phyloP scores from a whole-genome alignment of 1,140 invertebrate genomes.

The Drosophila punjabiensis region DNA sequence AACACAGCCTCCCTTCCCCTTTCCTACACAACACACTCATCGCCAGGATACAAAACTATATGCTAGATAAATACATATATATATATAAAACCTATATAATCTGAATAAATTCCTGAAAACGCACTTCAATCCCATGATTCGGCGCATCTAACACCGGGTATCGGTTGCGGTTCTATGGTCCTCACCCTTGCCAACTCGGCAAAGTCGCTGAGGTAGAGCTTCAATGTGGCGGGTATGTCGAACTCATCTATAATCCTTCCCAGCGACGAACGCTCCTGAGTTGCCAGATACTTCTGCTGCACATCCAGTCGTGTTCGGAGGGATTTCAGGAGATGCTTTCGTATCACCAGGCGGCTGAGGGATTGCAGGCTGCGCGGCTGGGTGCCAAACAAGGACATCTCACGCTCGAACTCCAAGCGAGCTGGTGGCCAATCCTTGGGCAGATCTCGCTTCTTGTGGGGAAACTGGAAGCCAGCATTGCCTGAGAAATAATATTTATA shows the following conservation, averaged over 20 bases:
- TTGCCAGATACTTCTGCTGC: conserved; percentile 58
- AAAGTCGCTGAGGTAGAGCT: conserved; percentile 71
- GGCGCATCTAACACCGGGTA: conserved; percentile 17
- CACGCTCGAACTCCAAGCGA: conserved; percentile 49
- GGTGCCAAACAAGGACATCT: conserved; percentile 35
- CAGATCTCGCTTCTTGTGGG: conserved; percentile 25
- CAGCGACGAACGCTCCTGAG: conserved; percentile 61
- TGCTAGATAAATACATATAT: conserved; percentile 33
- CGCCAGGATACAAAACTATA: conserved; percentile 52
- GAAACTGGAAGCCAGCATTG: conserved; percentile 70
- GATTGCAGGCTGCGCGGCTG: conserved; percentile 65
- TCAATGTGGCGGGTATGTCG: conserved; percentile 61
- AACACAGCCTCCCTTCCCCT: not conserved
- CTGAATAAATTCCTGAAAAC: conserved; percentile 64
- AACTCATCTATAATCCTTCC: conserved; percentile 62
- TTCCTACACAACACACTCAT: conserved; percentile 32
- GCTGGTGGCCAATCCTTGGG: conserved; percentile 34
- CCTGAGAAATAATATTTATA: conserved; percentile 30
- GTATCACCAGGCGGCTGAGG: conserved; percentile 60
- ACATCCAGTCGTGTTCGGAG: conserved; percentile 41
- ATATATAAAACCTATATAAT: conserved; percentile 50
- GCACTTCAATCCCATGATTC: conserved; percentile 63
- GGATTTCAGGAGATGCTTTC: conserved; percentile 42
- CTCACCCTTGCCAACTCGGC: conserved; percentile 58
- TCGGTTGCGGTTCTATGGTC: not conserved